Base-by-base conservation (phyloP, 2,888 invertebrate species). In the Bembecia ichneumoniformis region DNA sequence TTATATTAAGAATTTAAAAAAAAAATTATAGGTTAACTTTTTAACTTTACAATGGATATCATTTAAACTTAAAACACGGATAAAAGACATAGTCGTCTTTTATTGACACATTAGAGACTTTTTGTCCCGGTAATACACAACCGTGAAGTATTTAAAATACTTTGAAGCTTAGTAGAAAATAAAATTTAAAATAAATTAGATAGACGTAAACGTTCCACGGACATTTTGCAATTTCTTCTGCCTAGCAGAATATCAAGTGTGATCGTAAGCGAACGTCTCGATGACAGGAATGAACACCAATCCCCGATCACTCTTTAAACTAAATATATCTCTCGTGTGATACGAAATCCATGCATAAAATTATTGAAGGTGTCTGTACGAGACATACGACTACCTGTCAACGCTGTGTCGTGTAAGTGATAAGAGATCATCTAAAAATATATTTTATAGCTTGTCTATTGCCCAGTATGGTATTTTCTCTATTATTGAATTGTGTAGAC, bases 311-410 rank as follows among this genome's bases (percentile, higher is more conserved):
- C 67, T 67, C 66, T 66, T 69, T 65, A 66, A 64, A 68, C 72
- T 71, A 77, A 77, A 80, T 77, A 77, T 73, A 73, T 61, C 59
- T 64, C 63, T 56, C 56, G 65, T 62, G 66, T 62, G 64, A 70
- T 68, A 74, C 71, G 69, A 82, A 77, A 75, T 82, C 80, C 82
- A 82, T 82, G 82, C 82, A 82, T 83, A 81, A 80, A 78, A 82
- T 83, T 82, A 82, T 78, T 68, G 69, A 66, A 74, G 70, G 62
- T 66, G 71, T 73, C 68, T 69, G 66, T 65, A 64, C 66, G 65
- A 74, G 70, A 74, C 68, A 71, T 62, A 62, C 60, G 65, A 67
- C 70, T 76, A 77, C 78, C 76, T 82, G 77, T 66, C 68, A 65
- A 66, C 62, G 57, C 58, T 54, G 49, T 47, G 52, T 50, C 47